These are phyloP conservation scores for Oegoconia quadripuncta DNA, from an alignment of 2,888 invertebrate species.

Conservation along the genomic window DNA sequence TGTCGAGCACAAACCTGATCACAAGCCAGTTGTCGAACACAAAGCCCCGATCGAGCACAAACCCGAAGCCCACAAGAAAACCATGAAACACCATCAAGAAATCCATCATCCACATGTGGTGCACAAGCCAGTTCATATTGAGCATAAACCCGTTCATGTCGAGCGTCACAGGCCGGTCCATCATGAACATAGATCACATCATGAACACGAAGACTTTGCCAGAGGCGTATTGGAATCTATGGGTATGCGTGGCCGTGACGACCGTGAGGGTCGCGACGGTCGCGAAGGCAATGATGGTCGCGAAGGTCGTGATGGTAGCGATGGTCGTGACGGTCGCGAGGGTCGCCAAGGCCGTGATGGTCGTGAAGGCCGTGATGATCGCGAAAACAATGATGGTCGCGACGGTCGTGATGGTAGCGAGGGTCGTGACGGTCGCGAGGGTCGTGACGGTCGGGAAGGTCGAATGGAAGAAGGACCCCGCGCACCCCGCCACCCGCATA, in stretches of 20 bases:
- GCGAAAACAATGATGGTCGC: too few species aligned
- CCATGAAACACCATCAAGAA: background rate
- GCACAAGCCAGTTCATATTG: background rate
- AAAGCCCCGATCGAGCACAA: background rate
- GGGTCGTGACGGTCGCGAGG: background rate
- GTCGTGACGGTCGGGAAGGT: background rate
- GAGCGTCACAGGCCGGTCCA: too few species aligned
- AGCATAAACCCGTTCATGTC: background rate
- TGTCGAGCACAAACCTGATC: slow-evolving; percentile 2
- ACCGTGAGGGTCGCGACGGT: background rate
- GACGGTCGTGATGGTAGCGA: background rate
- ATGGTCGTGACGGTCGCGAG: background rate
- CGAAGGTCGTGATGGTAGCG: background rate
- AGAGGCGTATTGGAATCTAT: too few species aligned
- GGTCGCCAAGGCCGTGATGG: background rate
- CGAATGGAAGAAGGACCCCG: background rate
- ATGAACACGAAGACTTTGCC: too few species aligned
- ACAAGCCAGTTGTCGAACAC: background rate
- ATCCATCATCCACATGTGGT: background rate
- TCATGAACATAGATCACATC: too few species aligned
- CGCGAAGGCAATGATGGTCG: background rate
- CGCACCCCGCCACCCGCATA: background rate
- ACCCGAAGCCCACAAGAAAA: slow-evolving; percentile 1
- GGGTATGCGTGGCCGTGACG: too few species aligned
- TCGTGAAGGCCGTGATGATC: background rate